Evolutionary conservation across 1,140 invertebrate species (phyloP), one percentile per base, ranked within the genome.

Genomic region (Hyles vespertilio): DNA sequence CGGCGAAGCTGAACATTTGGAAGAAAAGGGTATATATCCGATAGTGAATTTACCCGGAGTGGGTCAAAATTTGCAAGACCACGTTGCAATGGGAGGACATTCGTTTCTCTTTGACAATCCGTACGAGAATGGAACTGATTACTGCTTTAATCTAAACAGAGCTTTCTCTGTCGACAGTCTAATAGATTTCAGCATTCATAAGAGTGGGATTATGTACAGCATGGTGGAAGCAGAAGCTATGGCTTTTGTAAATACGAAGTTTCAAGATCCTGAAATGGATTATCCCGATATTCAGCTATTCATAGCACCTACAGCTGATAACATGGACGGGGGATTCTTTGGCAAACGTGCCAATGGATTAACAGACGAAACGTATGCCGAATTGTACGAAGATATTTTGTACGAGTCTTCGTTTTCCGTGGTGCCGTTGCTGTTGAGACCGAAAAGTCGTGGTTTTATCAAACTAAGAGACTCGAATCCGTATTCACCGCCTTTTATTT

Each of bases 221-320:
- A 89, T 93, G 70, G 92, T 93, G 9, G 92, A 93, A 34, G 92
- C 92, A 43, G 95, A 96, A 81, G 94, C 92, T 1, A 93, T 95
- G 90, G 95, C 91, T 0, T 96, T 95, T 72, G 89, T 95, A 0
- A 94, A 93, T 48, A 94, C 94, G 0, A 94, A 93, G 84, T 95
- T 93, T 58, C 92, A 92, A 61, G 89, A 94, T 63, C 74, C 86
- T 4, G 71, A 61, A 0, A 87, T 91, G 10, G 94, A 95, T 76
- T 94, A 92, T 88, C 96, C 96, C 0, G 95, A 97, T 72, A 90
- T 96, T 45, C 94, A 96, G 70, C 74, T 95, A 4, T 94, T 96
- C 62, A 85, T 96, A 61, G 91, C 92, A 3, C 91, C 94, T 2
- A 92, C 91, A 34, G 90, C 92, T 7, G 94, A 95, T 58, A 94